A percentile compares a stretch with the other conserved stretches of the same genome.
Evolutionary conservation across 1,140 invertebrate species (phyloP).

Genomic region (Drosophila watanabei): DNA sequence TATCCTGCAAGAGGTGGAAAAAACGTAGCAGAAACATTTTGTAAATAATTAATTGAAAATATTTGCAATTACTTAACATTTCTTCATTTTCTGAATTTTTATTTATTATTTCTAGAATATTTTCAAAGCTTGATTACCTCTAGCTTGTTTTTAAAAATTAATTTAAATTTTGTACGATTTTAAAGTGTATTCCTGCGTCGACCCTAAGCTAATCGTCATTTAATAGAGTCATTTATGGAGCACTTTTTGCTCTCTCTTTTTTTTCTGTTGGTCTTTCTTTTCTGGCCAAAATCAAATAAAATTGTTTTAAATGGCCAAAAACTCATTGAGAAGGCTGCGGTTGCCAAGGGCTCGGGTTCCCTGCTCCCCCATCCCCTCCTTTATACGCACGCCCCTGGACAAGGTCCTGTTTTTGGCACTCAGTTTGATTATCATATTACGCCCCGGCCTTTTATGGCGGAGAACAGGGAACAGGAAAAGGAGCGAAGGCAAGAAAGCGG

Average conservation of each 20-base stretch:
- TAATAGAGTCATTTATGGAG: slow-evolving; percentile 37
- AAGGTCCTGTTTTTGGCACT: slow-evolving; percentile 56
- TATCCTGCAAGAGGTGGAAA: not conserved
- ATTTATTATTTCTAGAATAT: not conserved
- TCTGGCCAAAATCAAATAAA: slow-evolving; percentile 61
- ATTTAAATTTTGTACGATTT: not conserved
- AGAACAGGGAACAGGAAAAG: slow-evolving; percentile 2
- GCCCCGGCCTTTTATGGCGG: slow-evolving; percentile 62
- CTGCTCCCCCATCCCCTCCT: not conserved
- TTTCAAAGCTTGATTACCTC: not conserved
- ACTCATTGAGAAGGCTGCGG: slow-evolving; percentile 28
- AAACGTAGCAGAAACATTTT: not conserved
- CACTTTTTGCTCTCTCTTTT: slow-evolving; percentile 8
- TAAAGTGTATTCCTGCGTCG: slow-evolving; percentile 2
- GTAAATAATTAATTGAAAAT: not conserved
- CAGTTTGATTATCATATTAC: slow-evolving; percentile 79
- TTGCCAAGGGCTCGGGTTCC: slow-evolving; percentile 19
- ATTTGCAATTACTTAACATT: not conserved
- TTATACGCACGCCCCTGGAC: slow-evolving; percentile 25
- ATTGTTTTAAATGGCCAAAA: slow-evolving; percentile 73
- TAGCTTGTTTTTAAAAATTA: too few relatives aligned
- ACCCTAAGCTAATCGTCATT: not conserved
- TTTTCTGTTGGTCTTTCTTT: not conserved
- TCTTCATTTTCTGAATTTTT: not conserved
- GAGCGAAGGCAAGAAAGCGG: not conserved